Base-by-base conservation (phyloP, 2,888 invertebrate species). In the Oscheius myriophilus region DNA sequence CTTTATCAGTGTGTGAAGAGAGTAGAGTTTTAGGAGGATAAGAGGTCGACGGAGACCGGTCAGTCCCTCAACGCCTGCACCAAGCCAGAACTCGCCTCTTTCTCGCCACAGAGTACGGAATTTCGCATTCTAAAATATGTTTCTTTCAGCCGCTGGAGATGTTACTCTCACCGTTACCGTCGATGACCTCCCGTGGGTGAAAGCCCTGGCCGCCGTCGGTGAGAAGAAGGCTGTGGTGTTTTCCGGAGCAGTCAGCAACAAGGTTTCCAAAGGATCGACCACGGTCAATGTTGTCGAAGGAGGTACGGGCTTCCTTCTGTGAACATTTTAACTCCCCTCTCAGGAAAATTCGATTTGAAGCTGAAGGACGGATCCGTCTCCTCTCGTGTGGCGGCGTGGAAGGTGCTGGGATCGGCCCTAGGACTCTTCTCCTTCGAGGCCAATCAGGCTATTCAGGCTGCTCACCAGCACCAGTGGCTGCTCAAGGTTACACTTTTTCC, bases 341-440 rank as follows among this genome's bases (percentile, higher is more conserved):
- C 33, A 62, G 57, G 63, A n/a, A 51, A 18, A 11, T 62, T 68
- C 39, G 14, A 26, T 14, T 43, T 65, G 39, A 26, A 18, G 7
- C 9, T 41, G 2, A 46, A 26, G 9, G 46, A 41, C 14, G 12
- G 42, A 0, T 14, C 39, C 4, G 23, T 70, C 14, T 39, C 14
- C 14, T 54, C 59, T 18, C 54, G 75, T 11, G 58, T 72, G 14
- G 55, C 72, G 9, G 42, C 61, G 25, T 66, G 67, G 67, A 65
- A 72, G 43, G n/a, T 62, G 4, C 46, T 80, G 1, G 80, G 80
- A 33, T 11, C 59, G 0, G 25, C 70, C 2, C 61, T 78, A 0
- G 80, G 80, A 26, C 62, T 80, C 6, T 79, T 67, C 62, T 78
- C 79, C 4, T 74, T 72, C 62, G 55, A 64, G 11, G 12, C 74